phyloP scores from a whole-genome alignment of 2,113 vertebrate species.

The Helogale parvula region DNA sequence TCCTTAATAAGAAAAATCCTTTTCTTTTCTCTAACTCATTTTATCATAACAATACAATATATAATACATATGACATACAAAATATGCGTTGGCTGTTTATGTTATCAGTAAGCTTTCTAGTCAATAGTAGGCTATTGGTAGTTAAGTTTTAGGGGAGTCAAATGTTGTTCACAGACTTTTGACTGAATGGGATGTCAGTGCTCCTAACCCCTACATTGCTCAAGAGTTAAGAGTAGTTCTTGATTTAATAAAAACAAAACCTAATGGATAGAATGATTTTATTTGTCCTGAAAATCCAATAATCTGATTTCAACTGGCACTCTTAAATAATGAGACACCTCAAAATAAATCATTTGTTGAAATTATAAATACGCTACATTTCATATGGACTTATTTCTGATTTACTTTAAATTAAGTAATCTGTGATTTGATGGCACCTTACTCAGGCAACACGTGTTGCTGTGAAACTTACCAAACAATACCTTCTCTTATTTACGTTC shows the following conservation, averaged over 20 bases:
- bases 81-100: neutral
- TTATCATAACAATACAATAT: neutral
- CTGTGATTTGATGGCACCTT: neutral
- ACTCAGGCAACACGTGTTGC: neutral
- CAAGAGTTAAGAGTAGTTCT: neutral
- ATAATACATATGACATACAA: neutral
- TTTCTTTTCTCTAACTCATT: neutral
- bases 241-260: neutral
- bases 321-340: neutral
- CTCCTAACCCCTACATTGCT: neutral
- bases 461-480: neutral
- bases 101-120: neutral
- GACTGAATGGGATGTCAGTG: neutral
- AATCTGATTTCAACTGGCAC: neutral
- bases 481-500: neutral
- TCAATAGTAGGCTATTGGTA: neutral
- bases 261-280: neutral
- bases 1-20: neutral
- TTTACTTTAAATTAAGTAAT: slow-evolving; percentile 2
- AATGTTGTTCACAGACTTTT: neutral
- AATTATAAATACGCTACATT: neutral
- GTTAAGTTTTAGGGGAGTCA: neutral
- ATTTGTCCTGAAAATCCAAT: neutral
- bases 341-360: neutral
- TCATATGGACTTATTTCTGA: neutral